Percentiles rank a stretch among this genome's conserved stretches.
Conservation (phyloP, 2,888 invertebrate genomes). For the Eledona agricola region DNA sequence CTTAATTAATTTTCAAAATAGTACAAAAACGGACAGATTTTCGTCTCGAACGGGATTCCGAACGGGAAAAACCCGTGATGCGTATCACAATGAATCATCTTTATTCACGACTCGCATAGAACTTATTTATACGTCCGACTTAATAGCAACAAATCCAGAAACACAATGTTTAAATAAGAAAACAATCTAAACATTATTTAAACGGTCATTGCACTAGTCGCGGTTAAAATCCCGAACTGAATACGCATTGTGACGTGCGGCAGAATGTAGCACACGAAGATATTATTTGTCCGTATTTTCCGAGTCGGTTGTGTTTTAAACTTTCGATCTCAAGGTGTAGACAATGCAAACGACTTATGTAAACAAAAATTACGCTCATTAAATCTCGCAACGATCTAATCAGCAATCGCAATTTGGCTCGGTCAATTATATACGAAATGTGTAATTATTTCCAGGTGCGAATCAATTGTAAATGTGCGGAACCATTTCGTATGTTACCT, state of each 20-base stretch:
- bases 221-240: conserved; percentile 8
- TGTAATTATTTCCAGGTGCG: too few relatives aligned
- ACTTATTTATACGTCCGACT: conserved; percentile 4
- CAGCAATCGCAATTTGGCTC: too few relatives aligned
- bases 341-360: too few relatives aligned
- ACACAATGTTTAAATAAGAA: conserved; percentile 10
- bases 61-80: conserved; percentile 1
- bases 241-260: conserved; percentile 4
- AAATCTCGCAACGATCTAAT: too few relatives aligned
- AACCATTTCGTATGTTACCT: too few relatives aligned
- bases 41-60: conserved; percentile 1
- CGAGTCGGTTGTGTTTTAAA: conserved; percentile 4
- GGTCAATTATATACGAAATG: too few relatives aligned
- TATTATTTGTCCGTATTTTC: conserved; percentile 12
- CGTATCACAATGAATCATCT: conserved; percentile 12
- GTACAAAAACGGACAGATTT: too few relatives aligned
- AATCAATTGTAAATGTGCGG: too few relatives aligned
- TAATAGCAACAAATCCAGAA: conserved; percentile 6
- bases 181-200: conserved; percentile 11
- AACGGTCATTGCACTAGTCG: conserved; percentile 22
- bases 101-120: conserved; percentile 1
- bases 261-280: conserved; percentile 14
- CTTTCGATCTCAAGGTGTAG: conserved; percentile 9
- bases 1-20: too few relatives aligned
- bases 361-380: too few relatives aligned